These are phyloP conservation scores for Adela reaumurella DNA, from an alignment of 2,888 invertebrate genomes.

Conservation along the genomic window DNA sequence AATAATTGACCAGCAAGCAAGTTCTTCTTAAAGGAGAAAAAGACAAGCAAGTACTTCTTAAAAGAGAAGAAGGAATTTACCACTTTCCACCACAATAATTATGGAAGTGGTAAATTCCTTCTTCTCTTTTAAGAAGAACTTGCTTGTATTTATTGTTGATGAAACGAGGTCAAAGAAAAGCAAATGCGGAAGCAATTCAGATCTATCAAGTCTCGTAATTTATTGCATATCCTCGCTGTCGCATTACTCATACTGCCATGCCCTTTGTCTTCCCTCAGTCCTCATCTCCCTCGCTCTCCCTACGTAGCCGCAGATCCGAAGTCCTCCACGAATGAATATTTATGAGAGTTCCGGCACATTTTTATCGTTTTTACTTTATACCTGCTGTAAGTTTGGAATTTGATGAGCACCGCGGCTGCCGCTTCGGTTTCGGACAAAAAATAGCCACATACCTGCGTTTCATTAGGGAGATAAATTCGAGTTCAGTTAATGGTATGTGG, in stretches of 20 bases:
- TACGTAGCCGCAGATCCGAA: not conserved
- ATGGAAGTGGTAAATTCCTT: no score
- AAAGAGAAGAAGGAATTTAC: no score
- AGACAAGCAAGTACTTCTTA: no score
- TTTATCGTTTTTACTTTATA: constrained; percentile 32
- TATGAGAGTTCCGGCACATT: constrained; percentile 32
- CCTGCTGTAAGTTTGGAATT: constrained; percentile 26
- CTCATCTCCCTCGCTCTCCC: not conserved
- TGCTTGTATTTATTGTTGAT: no score
- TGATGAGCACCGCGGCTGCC: constrained; percentile 26
- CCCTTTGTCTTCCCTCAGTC: not conserved
- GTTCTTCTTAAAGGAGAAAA: no score
- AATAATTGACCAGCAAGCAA: no score
- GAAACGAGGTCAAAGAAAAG: no score
- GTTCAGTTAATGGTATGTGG: constrained; percentile 18
- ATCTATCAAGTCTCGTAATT: no score
- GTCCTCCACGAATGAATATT: constrained; percentile 35
- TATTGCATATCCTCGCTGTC: not conserved
- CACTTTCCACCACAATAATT: no score
- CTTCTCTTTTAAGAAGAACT: no score
- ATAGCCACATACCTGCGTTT: constrained; percentile 25
- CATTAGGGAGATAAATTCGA: constrained; percentile 44
- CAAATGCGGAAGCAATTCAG: no score
- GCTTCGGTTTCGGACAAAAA: constrained; percentile 5
- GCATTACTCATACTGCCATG: not conserved